A percentile compares a stretch with the other conserved stretches of the same genome.
These are phyloP conservation scores for Eulemur coronatus DNA, from an alignment of 2,797 vertebrate species.

Conservation along the genomic window DNA sequence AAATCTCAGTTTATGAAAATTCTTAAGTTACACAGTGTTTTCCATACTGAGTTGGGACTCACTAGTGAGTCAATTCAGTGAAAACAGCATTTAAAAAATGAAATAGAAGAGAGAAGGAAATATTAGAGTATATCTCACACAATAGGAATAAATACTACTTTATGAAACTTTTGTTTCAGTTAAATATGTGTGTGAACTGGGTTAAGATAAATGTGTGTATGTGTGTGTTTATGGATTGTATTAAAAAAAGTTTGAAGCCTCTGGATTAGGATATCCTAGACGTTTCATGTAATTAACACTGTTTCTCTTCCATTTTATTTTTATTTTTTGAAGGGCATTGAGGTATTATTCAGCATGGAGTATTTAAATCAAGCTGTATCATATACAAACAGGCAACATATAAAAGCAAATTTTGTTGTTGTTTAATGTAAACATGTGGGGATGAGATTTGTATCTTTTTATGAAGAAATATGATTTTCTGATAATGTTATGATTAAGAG, in stretches of 20 bases:
- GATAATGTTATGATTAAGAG: constrained; percentile 12
- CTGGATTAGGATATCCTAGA: neutral
- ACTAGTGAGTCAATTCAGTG: neutral
- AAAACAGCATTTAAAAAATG: constrained; percentile 12
- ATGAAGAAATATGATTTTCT: constrained; percentile 48
- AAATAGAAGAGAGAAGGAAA: constrained; percentile 10
- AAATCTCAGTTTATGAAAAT: neutral
- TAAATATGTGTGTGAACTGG: neutral
- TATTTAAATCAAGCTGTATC: constrained; percentile 22
- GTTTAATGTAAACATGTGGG: neutral
- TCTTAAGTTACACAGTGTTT: neutral
- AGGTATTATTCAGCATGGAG: neutral
- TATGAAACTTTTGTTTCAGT: neutral
- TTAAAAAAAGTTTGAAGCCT: neutral
- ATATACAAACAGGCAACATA: neutral
- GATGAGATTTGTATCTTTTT: constrained; percentile 49
- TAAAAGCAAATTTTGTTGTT: constrained; percentile 17
- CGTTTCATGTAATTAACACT: neutral
- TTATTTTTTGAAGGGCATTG: constrained; percentile 6
- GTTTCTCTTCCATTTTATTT: constrained; percentile 26
- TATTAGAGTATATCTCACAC: neutral
- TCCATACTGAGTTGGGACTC: neutral
- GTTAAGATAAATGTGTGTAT: neutral
- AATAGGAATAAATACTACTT: neutral
- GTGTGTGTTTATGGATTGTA: neutral